A percentile compares a stretch with the other conserved stretches of the same genome.
These are phyloP conservation scores for Heliconius melpomene DNA, from an alignment of 1,140 invertebrate genomes.

Conservation along the genomic window DNA sequence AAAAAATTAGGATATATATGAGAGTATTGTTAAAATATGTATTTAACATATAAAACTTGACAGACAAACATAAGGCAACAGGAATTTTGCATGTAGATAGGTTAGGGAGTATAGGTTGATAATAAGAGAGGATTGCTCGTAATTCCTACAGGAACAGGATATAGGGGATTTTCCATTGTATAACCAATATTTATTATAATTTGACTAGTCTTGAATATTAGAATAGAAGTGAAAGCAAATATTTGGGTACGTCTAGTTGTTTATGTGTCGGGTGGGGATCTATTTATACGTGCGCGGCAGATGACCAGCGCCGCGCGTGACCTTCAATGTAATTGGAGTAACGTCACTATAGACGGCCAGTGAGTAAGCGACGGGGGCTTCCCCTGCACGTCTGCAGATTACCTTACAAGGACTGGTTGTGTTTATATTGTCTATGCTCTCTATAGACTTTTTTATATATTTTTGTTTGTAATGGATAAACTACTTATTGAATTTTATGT, in stretches of 20 bases:
- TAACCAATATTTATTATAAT: too few relatives aligned
- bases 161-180: too few relatives aligned
- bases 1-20: too few relatives aligned
- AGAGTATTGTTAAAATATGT: too few relatives aligned
- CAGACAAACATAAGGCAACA: too few relatives aligned
- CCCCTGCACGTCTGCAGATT: not conserved
- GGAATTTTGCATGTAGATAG: too few relatives aligned
- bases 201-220: not conserved
- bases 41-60: too few relatives aligned
- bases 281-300: conserved; percentile 26
- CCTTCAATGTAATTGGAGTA: conserved; percentile 28
- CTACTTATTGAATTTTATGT: too few relatives aligned
- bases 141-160: too few relatives aligned
- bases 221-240: conserved; percentile 16
- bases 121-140: too few relatives aligned
- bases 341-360: conserved; percentile 10
- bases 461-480: not conserved
- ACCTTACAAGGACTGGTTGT: not conserved
- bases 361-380: conserved; percentile 26
- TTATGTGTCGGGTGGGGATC: conserved; percentile 16
- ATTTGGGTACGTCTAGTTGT: conserved; percentile 17
- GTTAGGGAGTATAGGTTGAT: too few relatives aligned
- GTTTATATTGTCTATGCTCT: not conserved
- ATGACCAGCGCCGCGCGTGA: conserved; percentile 13
- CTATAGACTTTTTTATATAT: not conserved